Conservation (phyloP, 2,888 invertebrate species). For the Aspidapion aeneum region DNA sequence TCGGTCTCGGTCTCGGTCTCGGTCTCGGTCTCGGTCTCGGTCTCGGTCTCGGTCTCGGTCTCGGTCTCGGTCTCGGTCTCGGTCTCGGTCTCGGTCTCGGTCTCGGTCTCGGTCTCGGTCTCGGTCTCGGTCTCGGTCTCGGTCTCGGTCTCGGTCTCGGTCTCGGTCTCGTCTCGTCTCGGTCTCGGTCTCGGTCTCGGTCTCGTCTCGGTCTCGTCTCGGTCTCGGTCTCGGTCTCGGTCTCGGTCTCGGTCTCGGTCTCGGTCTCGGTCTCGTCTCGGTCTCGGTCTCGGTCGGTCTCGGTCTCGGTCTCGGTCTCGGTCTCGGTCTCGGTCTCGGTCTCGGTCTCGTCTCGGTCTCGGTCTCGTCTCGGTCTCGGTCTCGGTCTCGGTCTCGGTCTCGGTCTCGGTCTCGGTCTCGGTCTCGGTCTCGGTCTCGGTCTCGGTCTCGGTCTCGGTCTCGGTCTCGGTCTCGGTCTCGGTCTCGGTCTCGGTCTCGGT, state of each 20-base stretch:
- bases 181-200: background rate
- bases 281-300: background rate
- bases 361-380: background rate
- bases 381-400: background rate
- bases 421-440: background rate
- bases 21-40: background rate
- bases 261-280: background rate
- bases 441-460: background rate
- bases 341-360: background rate
- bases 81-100: background rate
- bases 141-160: background rate
- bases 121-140: background rate
- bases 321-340: background rate
- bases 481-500: background rate
- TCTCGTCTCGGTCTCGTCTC: background rate
- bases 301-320: background rate
- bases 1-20: background rate
- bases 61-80: background rate
- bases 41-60: background rate
- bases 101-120: background rate
- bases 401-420: background rate
- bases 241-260: background rate
- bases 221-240: background rate
- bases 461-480: background rate
- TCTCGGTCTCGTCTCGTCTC: background rate